Percentiles rank a stretch among this genome's conserved stretches.
Conservation (phyloP, 2,888 invertebrate species). For the Nemoura dubitans region DNA sequence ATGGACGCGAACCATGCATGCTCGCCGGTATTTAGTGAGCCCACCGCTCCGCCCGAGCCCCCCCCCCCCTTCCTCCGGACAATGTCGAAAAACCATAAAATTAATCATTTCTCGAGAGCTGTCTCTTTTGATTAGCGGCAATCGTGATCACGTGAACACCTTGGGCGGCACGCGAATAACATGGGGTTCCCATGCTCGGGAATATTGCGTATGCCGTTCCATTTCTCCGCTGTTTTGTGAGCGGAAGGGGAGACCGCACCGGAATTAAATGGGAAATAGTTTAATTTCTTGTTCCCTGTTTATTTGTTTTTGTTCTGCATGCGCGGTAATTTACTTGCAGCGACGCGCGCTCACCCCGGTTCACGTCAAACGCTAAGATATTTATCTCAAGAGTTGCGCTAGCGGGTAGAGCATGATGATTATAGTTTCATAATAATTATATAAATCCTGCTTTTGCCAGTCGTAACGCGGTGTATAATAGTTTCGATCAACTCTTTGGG, state of each 20-base stretch:
- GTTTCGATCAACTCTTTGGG: not conserved
- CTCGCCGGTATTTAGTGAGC: slow-evolving; percentile 8
- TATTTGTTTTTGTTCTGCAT: not conserved
- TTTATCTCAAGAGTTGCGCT: not conserved
- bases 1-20: slow-evolving; percentile 22
- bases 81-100: not conserved
- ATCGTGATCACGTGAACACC: slow-evolving; percentile 21
- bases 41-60: not conserved
- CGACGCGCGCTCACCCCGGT: no score
- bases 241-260: not conserved
- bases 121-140: slow-evolving; percentile 25
- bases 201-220: not conserved
- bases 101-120: slow-evolving; percentile 26
- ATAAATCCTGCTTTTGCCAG: not conserved
- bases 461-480: not conserved
- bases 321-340: not conserved
- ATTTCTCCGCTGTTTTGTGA: not conserved
- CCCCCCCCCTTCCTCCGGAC: no score
- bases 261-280: not conserved
- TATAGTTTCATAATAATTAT: not conserved
- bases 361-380: not conserved
- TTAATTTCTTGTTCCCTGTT: not conserved
- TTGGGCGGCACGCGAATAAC: not conserved
- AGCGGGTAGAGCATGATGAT: not conserved
- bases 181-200: not conserved